phyloP scores from a whole-genome alignment of 1,140 invertebrate species.

The Pomacea maculata region DNA sequence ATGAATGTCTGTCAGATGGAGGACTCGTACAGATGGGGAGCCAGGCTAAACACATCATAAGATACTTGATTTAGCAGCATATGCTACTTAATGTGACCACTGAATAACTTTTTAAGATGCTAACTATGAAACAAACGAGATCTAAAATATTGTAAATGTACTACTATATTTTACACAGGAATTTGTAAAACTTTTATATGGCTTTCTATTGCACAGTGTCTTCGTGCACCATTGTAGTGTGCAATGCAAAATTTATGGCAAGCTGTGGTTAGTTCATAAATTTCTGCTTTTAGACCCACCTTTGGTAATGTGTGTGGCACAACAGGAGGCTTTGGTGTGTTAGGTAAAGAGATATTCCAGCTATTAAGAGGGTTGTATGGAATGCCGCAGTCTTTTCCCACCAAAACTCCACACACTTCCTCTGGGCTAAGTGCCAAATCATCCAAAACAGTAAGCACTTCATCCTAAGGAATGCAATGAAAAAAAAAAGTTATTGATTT shows the following conservation, averaged over 20 bases:
- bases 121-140: too few species aligned
- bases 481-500: neutral
- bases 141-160: too few species aligned
- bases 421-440: constrained; percentile 35
- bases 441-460: constrained; percentile 43
- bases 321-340: constrained; percentile 55
- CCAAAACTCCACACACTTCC: constrained; percentile 47
- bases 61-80: too few species aligned
- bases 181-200: too few species aligned
- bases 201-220: too few species aligned
- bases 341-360: constrained; percentile 54
- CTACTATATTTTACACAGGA: too few species aligned
- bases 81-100: too few species aligned
- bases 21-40: constrained; percentile 65
- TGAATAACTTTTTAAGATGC: too few species aligned
- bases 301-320: constrained; percentile 14
- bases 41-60: constrained; percentile 40
- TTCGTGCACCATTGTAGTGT: too few species aligned
- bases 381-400: constrained; percentile 41
- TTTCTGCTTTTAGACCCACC: neutral
- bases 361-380: constrained; percentile 42
- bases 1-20: constrained; percentile 85
- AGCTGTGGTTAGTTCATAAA: too few species aligned
- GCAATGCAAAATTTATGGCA: too few species aligned
- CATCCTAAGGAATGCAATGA: constrained; percentile 33